Base-by-base conservation (phyloP, 2,113 vertebrate genomes). In the Oryzias woworae region DNA sequence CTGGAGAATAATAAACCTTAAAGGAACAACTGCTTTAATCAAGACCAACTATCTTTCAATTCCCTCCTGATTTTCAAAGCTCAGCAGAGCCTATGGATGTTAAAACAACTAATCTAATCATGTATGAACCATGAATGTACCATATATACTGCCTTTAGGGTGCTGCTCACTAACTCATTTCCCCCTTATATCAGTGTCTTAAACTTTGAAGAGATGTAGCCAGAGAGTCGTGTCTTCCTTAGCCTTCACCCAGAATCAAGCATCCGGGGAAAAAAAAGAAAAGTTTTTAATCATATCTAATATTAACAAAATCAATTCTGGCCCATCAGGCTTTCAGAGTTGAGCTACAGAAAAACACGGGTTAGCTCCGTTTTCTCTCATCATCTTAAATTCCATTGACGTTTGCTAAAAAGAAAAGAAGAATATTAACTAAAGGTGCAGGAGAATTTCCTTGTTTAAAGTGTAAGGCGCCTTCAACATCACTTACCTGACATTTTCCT, bases 251-350 rank as follows among this genome's bases (percentile, higher is more conserved):
- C 49, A 36, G 16, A 57, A 45, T 22, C 48, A 69, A 68, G 66
- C 48, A 60, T 72, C 66, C 66, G 66, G 75, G 14, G 41, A 28
- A 69, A 70, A 84, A 60, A 13, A 15, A 60, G 63, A 86, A 75
- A 69, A 69, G 71, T 60, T 76, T 41, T 24, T n/a, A 46, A 48
- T 24, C 28, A 88, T 89, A 72, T 90, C 18, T 23, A 93, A 93
- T 85, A 93, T 93, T 76, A 89, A 84, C 78, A 80, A 22, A 18
- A 10, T 51, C 2, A 23, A 57, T 56, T 36, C 28, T 59, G 51
- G 55, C 45, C 23, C 31, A 16, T 36, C 14, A 62, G 14, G 42
- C 50, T 43, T 15, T 24, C n/a, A 41, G 53, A 62, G 52, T 12
- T 46, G 31, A 58, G 49, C 3, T 41, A 41, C 5, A 18, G 4